Percentiles rank a stretch among this genome's conserved stretches.
Evolutionary conservation across 2,113 vertebrate species (phyloP).

Genomic region (Eptesicus fuscus): DNA sequence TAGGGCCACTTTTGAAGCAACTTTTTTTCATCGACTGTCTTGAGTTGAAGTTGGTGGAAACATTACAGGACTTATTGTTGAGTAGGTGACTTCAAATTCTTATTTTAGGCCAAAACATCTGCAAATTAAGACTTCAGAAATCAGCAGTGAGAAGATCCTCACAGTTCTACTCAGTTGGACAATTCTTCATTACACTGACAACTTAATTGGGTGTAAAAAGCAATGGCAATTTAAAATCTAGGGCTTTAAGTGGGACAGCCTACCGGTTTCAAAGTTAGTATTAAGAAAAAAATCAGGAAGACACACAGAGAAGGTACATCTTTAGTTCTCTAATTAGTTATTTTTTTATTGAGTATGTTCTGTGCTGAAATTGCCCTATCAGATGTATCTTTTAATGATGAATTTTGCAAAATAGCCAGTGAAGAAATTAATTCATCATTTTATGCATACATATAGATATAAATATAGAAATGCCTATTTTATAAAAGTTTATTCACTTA

Average conservation of each 20-base stretch:
- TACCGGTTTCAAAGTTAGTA: slow-evolving; percentile 57
- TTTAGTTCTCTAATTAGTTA: not conserved
- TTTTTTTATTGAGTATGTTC: not conserved
- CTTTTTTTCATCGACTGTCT: not conserved
- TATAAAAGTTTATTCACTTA: not conserved
- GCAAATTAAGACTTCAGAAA: slow-evolving; percentile 42
- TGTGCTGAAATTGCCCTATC: not conserved
- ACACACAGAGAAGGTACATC: not conserved
- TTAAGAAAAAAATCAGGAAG: not conserved
- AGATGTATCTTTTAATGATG: not conserved
- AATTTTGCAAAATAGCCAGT: not conserved
- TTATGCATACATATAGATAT: not conserved
- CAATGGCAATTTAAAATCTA: slow-evolving; percentile 67
- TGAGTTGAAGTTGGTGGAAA: not conserved
- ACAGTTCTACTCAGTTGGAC: slow-evolving; percentile 49
- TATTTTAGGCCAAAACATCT: slow-evolving; percentile 50
- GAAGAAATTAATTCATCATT: not conserved
- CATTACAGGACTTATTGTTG: slow-evolving; percentile 1
- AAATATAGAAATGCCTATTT: not conserved
- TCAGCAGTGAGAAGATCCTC: slow-evolving; percentile 40
- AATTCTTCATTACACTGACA: slow-evolving; percentile 59
- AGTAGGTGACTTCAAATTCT: slow-evolving; percentile 41
- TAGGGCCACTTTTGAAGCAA: not conserved
- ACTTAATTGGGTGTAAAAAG: slow-evolving; percentile 70
- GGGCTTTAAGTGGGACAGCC: slow-evolving; percentile 35